phyloP scores from a whole-genome alignment of 2,888 invertebrate genomes.

The Tuta absoluta region DNA sequence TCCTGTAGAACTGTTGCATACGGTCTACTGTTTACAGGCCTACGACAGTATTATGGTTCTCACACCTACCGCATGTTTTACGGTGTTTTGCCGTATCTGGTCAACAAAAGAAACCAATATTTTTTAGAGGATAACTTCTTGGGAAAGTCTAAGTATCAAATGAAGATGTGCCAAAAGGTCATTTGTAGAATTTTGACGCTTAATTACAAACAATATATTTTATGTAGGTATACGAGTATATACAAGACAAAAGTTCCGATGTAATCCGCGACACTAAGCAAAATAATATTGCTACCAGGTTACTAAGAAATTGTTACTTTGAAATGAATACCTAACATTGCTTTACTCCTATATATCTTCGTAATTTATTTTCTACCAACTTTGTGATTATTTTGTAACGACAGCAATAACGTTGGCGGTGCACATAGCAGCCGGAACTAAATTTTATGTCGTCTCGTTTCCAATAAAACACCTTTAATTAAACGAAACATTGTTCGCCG shows the following conservation, averaged over 20 bases:
- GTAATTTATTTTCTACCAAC: background rate
- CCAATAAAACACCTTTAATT: conserved; percentile 29
- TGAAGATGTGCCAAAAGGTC: no score
- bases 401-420: background rate
- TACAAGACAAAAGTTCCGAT: no score
- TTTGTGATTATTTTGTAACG: conserved; percentile 9
- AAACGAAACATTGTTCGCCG: conserved; percentile 27
- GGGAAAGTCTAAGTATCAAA: no score
- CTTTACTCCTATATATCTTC: background rate
- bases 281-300: no score
- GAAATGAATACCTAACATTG: background rate
- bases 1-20: conserved; percentile 10
- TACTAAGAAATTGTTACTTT: background rate
- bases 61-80: no score
- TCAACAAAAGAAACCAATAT: no score
- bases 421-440: background rate
- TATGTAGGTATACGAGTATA: no score
- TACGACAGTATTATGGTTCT: background rate
- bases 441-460: conserved; percentile 19
- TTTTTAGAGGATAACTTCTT: no score
- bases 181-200: no score
- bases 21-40: background rate
- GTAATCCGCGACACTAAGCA: no score
- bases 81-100: no score
- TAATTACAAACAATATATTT: no score